Percentiles rank a stretch among this genome's conserved stretches.
These are phyloP conservation scores for Trichogramma dendrolimi DNA, from an alignment of 2,888 invertebrate genomes.

Conservation along the genomic window DNA sequence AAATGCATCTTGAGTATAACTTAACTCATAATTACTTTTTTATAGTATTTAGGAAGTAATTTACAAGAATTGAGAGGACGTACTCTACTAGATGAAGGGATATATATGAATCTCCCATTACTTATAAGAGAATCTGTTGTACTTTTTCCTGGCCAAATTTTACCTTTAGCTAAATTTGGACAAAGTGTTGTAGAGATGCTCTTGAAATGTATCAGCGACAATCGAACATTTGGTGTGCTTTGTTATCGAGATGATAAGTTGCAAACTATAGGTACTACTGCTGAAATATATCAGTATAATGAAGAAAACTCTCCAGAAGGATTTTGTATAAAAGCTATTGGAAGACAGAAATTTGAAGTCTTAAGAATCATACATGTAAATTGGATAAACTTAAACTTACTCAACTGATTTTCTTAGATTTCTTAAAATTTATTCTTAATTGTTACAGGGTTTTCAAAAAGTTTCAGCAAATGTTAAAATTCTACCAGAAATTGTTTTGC, in stretches of 20 bases:
- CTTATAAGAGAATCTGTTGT: conserved; percentile 62
- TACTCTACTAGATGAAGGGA: conserved; percentile 60
- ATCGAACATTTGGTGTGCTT: conserved; percentile 65
- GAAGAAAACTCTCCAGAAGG: conserved; percentile 54
- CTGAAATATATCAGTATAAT: conserved; percentile 57
- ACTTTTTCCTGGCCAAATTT: conserved; percentile 73
- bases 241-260: conserved; percentile 51
- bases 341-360: conserved; percentile 70
- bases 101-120: conserved; percentile 57
- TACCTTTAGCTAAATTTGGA: conserved; percentile 65
- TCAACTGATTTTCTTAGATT: background rate
- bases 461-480: conserved; percentile 59
- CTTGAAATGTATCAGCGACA: conserved; percentile 56
- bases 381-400: background rate
- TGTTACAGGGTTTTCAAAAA: conserved; percentile 34
- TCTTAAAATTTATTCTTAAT: conserved; percentile 2
- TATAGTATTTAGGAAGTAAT: conserved; percentile 59
- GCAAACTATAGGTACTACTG: conserved; percentile 39
- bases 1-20: conserved; percentile 7
- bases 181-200: conserved; percentile 59
- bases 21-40: conserved; percentile 20
- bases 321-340: conserved; percentile 69
- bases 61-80: conserved; percentile 63
- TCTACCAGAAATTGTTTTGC: conserved; percentile 63
- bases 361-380: conserved; percentile 46